Percentiles rank a stretch among this genome's conserved stretches.
Evolutionary conservation across 2,797 vertebrate species (phyloP).

Genomic region (Galago senegalensis): DNA sequence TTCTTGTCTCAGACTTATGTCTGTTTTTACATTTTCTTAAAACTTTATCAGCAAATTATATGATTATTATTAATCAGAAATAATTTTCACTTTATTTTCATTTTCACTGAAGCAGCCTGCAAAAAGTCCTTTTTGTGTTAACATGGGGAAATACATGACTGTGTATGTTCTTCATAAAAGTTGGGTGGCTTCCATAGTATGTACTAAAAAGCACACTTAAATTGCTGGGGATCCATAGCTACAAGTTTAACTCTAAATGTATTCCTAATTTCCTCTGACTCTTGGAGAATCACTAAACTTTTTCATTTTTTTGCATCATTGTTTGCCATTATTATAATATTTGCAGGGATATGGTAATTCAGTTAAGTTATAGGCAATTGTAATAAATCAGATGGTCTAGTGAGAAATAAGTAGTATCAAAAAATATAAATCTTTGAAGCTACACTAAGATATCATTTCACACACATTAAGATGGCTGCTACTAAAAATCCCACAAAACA

Average conservation of each 20-base stretch:
- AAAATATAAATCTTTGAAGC: constrained; percentile 48
- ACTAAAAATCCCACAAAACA: background rate
- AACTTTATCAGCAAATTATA: background rate
- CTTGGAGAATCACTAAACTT: background rate
- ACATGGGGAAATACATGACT: background rate
- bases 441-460: constrained; percentile 7
- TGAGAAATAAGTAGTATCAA: background rate
- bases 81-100: constrained; percentile 44
- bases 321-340: background rate
- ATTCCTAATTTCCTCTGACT: constrained; percentile 3
- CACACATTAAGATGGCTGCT: background rate
- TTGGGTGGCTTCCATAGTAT: background rate
- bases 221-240: background rate
- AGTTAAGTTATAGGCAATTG: constrained; percentile 18
- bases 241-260: background rate
- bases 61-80: background rate
- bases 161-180: constrained; percentile 44
- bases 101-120: background rate
- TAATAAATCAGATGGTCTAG: constrained; percentile 23
- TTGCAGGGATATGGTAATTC: constrained; percentile 20
- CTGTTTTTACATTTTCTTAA: constrained; percentile 55
- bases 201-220: background rate
- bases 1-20: constrained; percentile 23
- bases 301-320: constrained; percentile 13
- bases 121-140: constrained; percentile 25